Conservation (phyloP, 2,797 vertebrate species). For the Ataeniobius toweri region DNA sequence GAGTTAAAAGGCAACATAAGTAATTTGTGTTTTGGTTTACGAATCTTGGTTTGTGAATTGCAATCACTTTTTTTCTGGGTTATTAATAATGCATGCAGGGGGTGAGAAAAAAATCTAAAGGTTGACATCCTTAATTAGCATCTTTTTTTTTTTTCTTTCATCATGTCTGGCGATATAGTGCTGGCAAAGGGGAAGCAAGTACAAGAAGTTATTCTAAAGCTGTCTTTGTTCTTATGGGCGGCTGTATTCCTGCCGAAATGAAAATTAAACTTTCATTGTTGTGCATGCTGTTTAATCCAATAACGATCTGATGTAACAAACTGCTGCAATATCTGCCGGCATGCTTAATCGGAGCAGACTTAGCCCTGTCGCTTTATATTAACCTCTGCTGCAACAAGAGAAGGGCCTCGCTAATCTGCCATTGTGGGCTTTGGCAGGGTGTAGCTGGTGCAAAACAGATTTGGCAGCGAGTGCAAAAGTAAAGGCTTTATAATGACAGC, state of each 20-base stretch:
- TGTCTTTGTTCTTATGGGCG: conserved; percentile 77
- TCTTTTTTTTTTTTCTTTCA: conserved; percentile 41
- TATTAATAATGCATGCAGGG: conserved; percentile 61
- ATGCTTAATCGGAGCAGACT: conserved; percentile 98
- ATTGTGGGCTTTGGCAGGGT: conserved; percentile 94
- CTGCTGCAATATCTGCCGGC: conserved; percentile 93
- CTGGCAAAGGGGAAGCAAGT: conserved; percentile 62
- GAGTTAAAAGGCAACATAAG: conserved; percentile 7
- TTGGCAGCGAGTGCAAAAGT: conserved; percentile 85
- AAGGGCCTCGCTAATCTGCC: conserved; percentile 93
- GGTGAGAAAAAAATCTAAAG: conserved; percentile 26
- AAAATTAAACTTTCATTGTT: conserved; percentile 96
- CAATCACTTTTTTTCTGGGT: conserved; percentile 15
- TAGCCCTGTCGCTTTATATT: conserved; percentile 99
- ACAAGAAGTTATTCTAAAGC: conserved; percentile 68
- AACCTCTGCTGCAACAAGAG: conserved; percentile 98
- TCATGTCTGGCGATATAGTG: conserved; percentile 59
- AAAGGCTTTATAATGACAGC: conserved; percentile 83
- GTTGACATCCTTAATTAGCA: conserved; percentile 68
- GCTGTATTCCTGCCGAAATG: conserved; percentile 79
- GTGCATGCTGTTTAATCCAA: conserved; percentile 94
- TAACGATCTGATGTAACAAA: conserved; percentile 95
- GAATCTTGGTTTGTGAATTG: conserved; percentile 19
- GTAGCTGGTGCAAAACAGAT: conserved; percentile 86
- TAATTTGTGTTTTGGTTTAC: conserved; percentile 13